Evolutionary conservation across 2,113 vertebrate species (phyloP).

Genomic region (Salminus brasiliensis): DNA sequence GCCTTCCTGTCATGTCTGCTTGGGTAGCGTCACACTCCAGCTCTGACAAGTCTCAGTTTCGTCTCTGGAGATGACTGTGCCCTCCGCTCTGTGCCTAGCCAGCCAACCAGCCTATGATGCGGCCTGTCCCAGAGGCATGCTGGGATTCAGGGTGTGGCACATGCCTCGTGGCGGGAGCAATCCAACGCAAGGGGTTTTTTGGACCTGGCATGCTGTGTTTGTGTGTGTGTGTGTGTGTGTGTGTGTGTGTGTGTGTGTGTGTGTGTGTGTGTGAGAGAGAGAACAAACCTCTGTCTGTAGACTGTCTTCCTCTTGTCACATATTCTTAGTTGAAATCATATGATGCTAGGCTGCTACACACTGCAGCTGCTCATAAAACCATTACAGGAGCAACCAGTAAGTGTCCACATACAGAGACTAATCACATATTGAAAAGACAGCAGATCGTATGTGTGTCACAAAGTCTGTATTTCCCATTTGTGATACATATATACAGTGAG

Average conservation of each 20-base stretch:
- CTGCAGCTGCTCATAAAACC: neutral
- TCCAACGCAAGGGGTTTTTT: neutral
- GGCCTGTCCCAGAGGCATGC: neutral
- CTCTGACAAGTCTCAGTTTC: constrained; percentile 29
- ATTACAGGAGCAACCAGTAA: neutral
- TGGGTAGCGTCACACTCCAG: neutral
- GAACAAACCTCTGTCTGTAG: neutral
- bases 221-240: constrained; percentile 2
- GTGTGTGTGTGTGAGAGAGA: neutral
- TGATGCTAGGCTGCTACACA: neutral
- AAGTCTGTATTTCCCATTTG: neutral
- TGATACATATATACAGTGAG: too few species aligned
- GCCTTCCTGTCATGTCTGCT: constrained; percentile 35
- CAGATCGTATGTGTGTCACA: neutral
- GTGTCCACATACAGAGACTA: neutral
- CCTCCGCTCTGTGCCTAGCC: neutral
- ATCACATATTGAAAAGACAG: neutral
- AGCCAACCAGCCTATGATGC: neutral
- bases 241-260: neutral
- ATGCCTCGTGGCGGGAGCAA: neutral
- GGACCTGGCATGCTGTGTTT: neutral
- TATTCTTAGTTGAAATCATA: neutral
- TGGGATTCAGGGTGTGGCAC: constrained; percentile 6
- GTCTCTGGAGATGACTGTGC: constrained; percentile 38
- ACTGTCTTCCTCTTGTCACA: neutral